Base-by-base conservation (phyloP, 2,888 invertebrate genomes). In the Melinopterus prodromus region DNA sequence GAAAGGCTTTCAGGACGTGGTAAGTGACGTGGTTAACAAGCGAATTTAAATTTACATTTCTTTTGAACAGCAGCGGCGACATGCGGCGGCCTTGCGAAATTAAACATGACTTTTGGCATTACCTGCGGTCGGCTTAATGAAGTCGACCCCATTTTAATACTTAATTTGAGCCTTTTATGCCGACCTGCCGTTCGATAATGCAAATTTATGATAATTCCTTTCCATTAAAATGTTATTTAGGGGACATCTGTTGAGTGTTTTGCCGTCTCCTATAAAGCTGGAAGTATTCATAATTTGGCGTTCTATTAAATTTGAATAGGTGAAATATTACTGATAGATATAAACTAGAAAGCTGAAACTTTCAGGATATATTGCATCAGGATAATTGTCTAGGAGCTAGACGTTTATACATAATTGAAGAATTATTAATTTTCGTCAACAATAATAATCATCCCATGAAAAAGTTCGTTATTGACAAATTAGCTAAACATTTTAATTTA, bases 1-100 rank as follows among this genome's bases (percentile, higher is more conserved):
- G 53, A 53, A 53, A 53, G 53, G 53, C 53, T 53, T 53, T 53
- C 53, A 53, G 53, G 53, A 53, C 53, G 53, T 53, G 53, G 53
- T 53, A 53, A 53, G 53, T 53, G 53, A 53, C 53, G 53, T 53
- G 53, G 53, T 53, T 53, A 53, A 53, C 53, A 53, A 53, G 53
- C 53, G 53, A 53, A 53, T 53, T 53, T 4, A 53, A 53, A 53
- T 53, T 53, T 53, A 53, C 53, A 53, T 53, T 53, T 53, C 53
- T 53, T 53, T 53, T 53, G 53, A 7, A 53, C 9, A 53, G 9
- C 5, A 53, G 53, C 53, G 53, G 9, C 53, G 53, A 53, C 53
- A 53, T 6, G 53, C 53, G 53, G 53, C 53, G 53, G 12, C 53
- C 53, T 53, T 53, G 53, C 5, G 53, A 53, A 53, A 53, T 53